Conservation (phyloP, 2,797 vertebrate genomes). For the Xenentodon cancila region DNA sequence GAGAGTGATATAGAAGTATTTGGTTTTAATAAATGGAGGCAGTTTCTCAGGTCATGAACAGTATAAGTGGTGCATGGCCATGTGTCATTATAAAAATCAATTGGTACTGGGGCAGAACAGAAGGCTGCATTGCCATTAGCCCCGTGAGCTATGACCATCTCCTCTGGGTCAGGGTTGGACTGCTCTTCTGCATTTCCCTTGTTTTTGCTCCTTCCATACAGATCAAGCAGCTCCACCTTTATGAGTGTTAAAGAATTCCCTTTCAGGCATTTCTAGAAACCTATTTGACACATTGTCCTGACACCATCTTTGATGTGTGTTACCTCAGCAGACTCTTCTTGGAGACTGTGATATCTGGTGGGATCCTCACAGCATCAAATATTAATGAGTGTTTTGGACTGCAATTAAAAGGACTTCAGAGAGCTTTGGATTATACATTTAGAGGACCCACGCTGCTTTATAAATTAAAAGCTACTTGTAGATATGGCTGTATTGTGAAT, state of each 20-base stretch:
- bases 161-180: conserved; percentile 48
- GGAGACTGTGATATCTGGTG: conserved; percentile 62
- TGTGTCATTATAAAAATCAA: conserved; percentile 73
- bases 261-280: conserved; percentile 62
- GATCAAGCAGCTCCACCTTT: conserved; percentile 59
- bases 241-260: conserved; percentile 60
- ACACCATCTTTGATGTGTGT: conserved; percentile 74
- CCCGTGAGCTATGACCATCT: conserved; percentile 58
- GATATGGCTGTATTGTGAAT: conserved; percentile 2
- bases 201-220: conserved; percentile 15
- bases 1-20: conserved; percentile 37
- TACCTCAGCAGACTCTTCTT: conserved; percentile 63
- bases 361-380: conserved; percentile 66
- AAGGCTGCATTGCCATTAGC: conserved; percentile 60
- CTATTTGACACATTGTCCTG: conserved; percentile 68
- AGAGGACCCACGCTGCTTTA: conserved; percentile 16
- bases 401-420: conserved; percentile 62
- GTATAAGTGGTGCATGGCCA: conserved; percentile 47
- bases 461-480: conserved; percentile 33
- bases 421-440: conserved; percentile 30
- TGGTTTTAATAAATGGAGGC: conserved; percentile 56
- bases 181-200: conserved; percentile 26
- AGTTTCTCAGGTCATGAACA: conserved; percentile 31
- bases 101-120: conserved; percentile 69
- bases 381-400: conserved; percentile 66